Percentiles rank a stretch among this genome's conserved stretches.
These are phyloP conservation scores for Stegophylla sp. DNA, from an alignment of 2,888 invertebrate species.

Conservation along the genomic window DNA sequence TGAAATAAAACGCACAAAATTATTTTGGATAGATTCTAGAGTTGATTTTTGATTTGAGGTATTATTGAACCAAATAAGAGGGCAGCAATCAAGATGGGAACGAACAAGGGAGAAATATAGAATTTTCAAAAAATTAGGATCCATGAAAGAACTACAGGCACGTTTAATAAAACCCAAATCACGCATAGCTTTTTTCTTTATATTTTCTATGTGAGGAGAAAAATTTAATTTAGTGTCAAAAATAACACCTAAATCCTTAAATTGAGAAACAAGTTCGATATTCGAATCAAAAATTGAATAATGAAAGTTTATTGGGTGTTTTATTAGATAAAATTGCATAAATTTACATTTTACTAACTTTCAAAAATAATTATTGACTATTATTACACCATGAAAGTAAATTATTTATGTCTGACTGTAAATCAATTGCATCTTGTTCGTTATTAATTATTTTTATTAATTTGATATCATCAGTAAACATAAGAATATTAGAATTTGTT, in stretches of 20 bases:
- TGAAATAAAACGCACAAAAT: background rate
- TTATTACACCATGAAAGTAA: too few species aligned
- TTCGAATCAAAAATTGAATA: background rate
- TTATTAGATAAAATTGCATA: too few species aligned
- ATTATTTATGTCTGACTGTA: too few species aligned
- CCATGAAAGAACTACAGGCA: background rate
- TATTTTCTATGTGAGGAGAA: background rate
- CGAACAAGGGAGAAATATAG: background rate
- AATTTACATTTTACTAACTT: too few species aligned
- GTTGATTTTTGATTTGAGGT: background rate
- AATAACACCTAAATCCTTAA: background rate
- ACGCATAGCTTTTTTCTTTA: background rate
- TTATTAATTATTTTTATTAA: too few species aligned
- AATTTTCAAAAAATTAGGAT: background rate
- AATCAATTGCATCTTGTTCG: too few species aligned
- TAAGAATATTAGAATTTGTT: too few species aligned
- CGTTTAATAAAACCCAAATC: background rate
- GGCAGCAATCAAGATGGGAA: background rate
- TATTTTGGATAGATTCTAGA: background rate
- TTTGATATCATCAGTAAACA: too few species aligned
- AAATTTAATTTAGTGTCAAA: background rate
- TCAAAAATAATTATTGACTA: too few species aligned
- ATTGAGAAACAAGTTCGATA: background rate
- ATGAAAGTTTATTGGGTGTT: too few species aligned
- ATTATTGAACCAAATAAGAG: background rate